These are phyloP conservation scores for Entomyzon cyanotis DNA, from an alignment of 2,113 vertebrate genomes.

Conservation along the genomic window DNA sequence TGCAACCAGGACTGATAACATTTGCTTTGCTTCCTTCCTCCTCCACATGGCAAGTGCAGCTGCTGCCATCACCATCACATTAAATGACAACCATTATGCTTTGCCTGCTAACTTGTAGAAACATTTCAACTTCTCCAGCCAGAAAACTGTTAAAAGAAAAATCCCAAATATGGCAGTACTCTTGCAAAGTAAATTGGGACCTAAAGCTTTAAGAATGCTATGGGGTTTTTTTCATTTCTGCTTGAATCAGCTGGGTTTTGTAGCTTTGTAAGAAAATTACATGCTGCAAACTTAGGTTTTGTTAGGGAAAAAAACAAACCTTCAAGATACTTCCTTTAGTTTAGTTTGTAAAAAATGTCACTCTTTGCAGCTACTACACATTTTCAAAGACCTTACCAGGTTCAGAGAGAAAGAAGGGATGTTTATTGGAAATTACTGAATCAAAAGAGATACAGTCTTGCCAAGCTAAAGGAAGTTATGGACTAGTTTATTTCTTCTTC, in stretches of 20 bases:
- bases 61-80: conserved; percentile 33
- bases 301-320: not conserved
- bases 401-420: not conserved
- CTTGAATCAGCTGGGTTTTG: not conserved
- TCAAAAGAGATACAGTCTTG: not conserved
- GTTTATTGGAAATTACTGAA: not conserved
- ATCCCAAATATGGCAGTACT: not conserved
- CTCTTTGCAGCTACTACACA: not conserved
- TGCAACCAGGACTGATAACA: conserved; percentile 40
- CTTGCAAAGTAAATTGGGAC: not conserved
- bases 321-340: not conserved
- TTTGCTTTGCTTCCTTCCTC: conserved; percentile 56
- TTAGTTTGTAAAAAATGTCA: not conserved
- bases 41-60: conserved; percentile 57
- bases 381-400: not conserved
- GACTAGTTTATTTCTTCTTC: not conserved
- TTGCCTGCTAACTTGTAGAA: conserved; percentile 47
- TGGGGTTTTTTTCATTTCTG: not conserved
- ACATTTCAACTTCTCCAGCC: conserved; percentile 18
- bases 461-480: not conserved
- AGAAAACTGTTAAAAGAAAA: conserved; percentile 47
- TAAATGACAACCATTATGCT: conserved; percentile 46
- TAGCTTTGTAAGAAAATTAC: conserved; percentile 4
- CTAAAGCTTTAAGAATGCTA: not conserved
- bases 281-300: not conserved